phyloP scores from a whole-genome alignment of 2,113 vertebrate species.

The Galeopterus variegatus region DNA sequence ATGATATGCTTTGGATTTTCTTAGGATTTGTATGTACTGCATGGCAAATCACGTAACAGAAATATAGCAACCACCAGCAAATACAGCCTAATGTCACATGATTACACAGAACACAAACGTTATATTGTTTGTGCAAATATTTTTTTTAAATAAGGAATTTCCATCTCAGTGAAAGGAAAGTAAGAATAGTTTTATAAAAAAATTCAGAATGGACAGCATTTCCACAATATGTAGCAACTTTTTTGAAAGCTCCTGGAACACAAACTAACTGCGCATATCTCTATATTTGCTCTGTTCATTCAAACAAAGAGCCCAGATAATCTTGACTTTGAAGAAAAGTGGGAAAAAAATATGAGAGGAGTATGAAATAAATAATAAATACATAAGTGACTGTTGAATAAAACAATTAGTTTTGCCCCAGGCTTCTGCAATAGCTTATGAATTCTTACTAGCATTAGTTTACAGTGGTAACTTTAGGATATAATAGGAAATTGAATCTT shows the following conservation, averaged over 20 bases:
- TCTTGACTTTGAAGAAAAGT: slow-evolving; percentile 73
- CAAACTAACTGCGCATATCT: slow-evolving; percentile 16
- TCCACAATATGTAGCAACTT: slow-evolving; percentile 44
- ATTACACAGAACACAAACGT: slow-evolving; percentile 18
- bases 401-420: slow-evolving; percentile 89
- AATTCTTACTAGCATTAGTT: slow-evolving; percentile 91
- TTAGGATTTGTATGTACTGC: slow-evolving; percentile 54
- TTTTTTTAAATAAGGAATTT: slow-evolving; percentile 40
- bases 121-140: background rate
- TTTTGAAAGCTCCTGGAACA: slow-evolving; percentile 39
- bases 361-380: slow-evolving; percentile 88
- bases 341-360: slow-evolving; percentile 64
- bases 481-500: slow-evolving; percentile 93
- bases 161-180: background rate
- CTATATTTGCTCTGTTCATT: slow-evolving; percentile 26
- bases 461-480: slow-evolving; percentile 95
- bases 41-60: slow-evolving; percentile 61
- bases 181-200: slow-evolving; percentile 15
- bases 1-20: slow-evolving; percentile 47
- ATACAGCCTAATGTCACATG: slow-evolving; percentile 51
- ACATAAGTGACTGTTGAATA: slow-evolving; percentile 88
- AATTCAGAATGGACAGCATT: background rate
- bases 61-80: slow-evolving; percentile 33
- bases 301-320: slow-evolving; percentile 70
- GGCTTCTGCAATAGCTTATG: slow-evolving; percentile 88